Conservation (phyloP, 2,888 invertebrate genomes). For the Drosophila tanythrix region DNA sequence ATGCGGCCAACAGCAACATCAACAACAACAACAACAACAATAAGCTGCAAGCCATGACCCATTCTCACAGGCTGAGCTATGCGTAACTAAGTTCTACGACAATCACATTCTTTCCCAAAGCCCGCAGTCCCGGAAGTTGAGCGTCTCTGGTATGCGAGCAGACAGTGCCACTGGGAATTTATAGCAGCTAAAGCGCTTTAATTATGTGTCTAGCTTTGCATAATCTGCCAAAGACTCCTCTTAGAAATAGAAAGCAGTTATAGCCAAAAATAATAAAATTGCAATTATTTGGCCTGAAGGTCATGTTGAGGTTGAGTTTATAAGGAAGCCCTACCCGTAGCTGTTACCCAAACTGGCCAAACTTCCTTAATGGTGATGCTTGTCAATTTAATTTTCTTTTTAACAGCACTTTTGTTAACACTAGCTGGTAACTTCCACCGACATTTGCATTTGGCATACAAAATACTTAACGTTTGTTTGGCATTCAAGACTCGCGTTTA, state of each 20-base stretch:
- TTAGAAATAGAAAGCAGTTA: constrained; percentile 67
- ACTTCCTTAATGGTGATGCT: constrained; percentile 65
- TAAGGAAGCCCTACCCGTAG: constrained; percentile 52
- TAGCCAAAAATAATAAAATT: constrained; percentile 18
- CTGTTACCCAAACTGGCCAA: constrained; percentile 31
- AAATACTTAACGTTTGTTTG: constrained; percentile 56
- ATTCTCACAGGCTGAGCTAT: constrained; percentile 66
- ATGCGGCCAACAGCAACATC: constrained; percentile 41
- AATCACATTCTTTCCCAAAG: constrained; percentile 73
- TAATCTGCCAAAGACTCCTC: constrained; percentile 36
- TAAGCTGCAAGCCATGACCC: constrained; percentile 59
- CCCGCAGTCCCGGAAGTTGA: constrained; percentile 61
- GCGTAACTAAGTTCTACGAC: constrained; percentile 67
- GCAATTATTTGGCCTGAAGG: constrained; percentile 63
- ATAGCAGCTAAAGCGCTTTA: constrained; percentile 46
- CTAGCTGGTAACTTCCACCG: constrained; percentile 38
- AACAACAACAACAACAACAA: constrained; percentile 24
- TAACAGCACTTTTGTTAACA: constrained; percentile 32
- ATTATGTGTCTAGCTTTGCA: constrained; percentile 60
- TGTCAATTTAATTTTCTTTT: constrained; percentile 70
- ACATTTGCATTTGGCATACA: constrained; percentile 78
- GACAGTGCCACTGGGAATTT: constrained; percentile 48
- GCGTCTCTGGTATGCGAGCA: constrained; percentile 67
- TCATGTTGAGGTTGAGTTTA: constrained; percentile 37
- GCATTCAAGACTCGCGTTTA: constrained; percentile 62